A percentile compares a stretch with the other conserved stretches of the same genome.
phyloP scores from a whole-genome alignment of 2,888 invertebrate genomes.

The Pandemis corylana region DNA sequence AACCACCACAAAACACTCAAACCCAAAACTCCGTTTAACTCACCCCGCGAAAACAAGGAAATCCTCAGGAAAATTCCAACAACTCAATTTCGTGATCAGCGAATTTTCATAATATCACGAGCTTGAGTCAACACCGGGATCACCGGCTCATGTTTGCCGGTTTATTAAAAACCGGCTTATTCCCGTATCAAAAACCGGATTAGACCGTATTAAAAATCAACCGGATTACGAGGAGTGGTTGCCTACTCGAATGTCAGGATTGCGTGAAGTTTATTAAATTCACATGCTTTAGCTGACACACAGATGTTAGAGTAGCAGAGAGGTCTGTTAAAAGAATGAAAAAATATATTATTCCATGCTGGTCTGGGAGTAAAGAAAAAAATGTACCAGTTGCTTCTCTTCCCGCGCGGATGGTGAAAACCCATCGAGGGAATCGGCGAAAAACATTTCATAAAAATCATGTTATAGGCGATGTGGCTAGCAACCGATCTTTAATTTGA shows the following conservation, averaged over 20 bases:
- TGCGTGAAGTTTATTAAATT: slow-evolving; percentile 12
- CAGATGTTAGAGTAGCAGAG: not conserved
- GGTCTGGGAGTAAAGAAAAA: too few relatives aligned
- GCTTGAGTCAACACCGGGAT: slow-evolving; percentile 9
- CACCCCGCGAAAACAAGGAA: not conserved
- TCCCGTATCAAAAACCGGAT: slow-evolving; percentile 4
- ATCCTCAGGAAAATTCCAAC: slow-evolving; percentile 5
- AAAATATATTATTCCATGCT: too few relatives aligned
- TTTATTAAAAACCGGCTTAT: slow-evolving; percentile 11
- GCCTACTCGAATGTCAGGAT: slow-evolving; percentile 8
- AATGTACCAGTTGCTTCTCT: too few relatives aligned
- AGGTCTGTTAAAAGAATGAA: not conserved
- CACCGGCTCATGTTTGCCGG: not conserved
- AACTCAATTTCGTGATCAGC: slow-evolving; percentile 11
- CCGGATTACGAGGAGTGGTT: not conserved
- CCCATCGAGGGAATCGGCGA: too few relatives aligned
- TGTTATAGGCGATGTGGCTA: too few relatives aligned
- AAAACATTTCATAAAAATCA: too few relatives aligned
- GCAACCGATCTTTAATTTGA: too few relatives aligned
- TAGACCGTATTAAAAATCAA: slow-evolving; percentile 17
- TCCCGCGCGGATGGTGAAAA: too few relatives aligned
- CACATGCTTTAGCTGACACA: not conserved
- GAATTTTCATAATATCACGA: slow-evolving; percentile 10
- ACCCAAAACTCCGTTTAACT: not conserved
- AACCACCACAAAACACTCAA: not conserved